These are phyloP conservation scores for Typhlichthys subterraneus DNA, from an alignment of 2,797 vertebrate genomes.

Conservation along the genomic window DNA sequence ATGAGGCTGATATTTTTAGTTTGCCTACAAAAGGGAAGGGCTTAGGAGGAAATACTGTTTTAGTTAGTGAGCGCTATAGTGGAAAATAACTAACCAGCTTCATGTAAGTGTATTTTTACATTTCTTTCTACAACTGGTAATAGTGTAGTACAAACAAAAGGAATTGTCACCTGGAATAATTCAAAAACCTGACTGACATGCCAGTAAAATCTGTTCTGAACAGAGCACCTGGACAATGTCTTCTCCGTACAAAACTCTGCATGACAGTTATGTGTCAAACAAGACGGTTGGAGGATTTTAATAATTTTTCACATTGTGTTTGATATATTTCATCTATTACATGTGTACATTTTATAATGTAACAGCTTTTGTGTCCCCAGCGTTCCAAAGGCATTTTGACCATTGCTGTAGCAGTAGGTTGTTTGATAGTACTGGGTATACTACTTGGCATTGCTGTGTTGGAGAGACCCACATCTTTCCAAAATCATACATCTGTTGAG, in stretches of 20 bases:
- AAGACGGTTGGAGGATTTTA: constrained; percentile 58
- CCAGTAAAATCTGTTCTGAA: constrained; percentile 10
- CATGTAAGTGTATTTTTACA: no score
- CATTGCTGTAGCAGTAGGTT: constrained; percentile 45
- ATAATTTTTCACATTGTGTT: neutral
- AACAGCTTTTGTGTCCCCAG: constrained; percentile 31
- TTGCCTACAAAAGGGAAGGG: constrained; percentile 6
- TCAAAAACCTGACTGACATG: neutral
- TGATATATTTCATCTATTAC: neutral
- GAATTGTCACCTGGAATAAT: no score
- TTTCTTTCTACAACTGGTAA: no score
- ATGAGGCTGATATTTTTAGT: neutral
- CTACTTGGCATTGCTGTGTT: constrained; percentile 61
- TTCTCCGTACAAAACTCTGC: constrained; percentile 56
- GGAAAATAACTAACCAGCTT: neutral
- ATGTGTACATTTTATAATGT: neutral
- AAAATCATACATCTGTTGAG: constrained; percentile 26
- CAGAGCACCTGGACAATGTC: constrained; percentile 39
- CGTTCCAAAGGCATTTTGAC: constrained; percentile 41
- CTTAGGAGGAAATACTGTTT: constrained; percentile 9
- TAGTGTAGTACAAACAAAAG: no score
- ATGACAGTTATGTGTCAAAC: constrained; percentile 54
- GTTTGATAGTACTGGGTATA: constrained; percentile 57
- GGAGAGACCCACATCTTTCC: constrained; percentile 39
- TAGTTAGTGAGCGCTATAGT: neutral